Evolutionary conservation across 2,113 vertebrate genomes (phyloP).

Genomic region (Rallus limicola): DNA sequence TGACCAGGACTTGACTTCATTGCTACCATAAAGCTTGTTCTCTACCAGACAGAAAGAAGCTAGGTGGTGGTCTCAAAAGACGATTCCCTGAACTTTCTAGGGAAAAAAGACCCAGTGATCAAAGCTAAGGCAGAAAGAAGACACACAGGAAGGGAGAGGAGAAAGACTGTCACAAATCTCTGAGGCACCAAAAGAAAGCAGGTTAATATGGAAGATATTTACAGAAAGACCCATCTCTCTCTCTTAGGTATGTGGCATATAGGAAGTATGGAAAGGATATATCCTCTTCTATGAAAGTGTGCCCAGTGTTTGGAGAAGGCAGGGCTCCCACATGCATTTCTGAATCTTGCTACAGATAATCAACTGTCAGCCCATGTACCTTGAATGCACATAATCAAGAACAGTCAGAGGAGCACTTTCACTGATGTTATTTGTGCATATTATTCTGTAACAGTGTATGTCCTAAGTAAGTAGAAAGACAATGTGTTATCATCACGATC

Average conservation of each 20-base stretch:
- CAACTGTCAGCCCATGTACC: background rate
- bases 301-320: background rate
- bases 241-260: background rate
- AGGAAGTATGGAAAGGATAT: background rate
- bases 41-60: background rate
- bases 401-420: background rate
- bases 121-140: background rate
- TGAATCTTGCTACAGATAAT: background rate
- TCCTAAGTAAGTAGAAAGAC: background rate
- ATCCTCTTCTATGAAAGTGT: background rate
- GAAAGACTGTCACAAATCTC: background rate
- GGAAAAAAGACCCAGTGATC: background rate
- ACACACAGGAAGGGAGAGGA: background rate
- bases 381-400: background rate
- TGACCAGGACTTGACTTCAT: background rate
- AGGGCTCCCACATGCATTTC: background rate
- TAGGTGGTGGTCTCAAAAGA: background rate
- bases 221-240: background rate
- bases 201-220: background rate
- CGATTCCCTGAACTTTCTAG: background rate
- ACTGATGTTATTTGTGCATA: background rate
- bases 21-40: background rate
- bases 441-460: background rate
- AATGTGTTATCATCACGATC: background rate
- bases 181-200: background rate